Conservation (phyloP, 1,140 invertebrate genomes). For the Dermatophagoides farinae region DNA sequence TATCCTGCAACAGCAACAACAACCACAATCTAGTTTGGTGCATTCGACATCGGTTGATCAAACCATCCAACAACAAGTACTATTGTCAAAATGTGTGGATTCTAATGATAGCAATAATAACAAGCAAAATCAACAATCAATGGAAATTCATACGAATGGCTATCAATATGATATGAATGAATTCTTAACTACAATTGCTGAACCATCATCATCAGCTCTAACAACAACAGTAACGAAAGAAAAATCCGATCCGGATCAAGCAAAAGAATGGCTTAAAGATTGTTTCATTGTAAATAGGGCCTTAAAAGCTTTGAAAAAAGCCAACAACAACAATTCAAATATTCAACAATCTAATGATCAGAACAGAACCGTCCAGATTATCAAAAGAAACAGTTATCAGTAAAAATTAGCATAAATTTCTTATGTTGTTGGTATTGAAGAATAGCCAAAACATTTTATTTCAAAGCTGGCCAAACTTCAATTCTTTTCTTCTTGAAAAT, state of each 20-base stretch:
- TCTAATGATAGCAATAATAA: neutral
- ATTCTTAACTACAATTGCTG: neutral
- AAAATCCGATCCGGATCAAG: conserved; percentile 3
- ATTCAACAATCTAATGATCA: neutral
- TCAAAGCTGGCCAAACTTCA: neutral
- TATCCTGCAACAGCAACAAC: neutral
- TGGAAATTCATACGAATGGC: neutral
- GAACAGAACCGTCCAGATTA: neutral
- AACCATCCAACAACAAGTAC: neutral
- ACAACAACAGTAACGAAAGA: neutral
- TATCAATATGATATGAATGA: conserved; percentile 7
- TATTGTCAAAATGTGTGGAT: neutral
- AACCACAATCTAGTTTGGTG: neutral
- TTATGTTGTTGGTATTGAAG: neutral
- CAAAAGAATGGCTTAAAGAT: conserved; percentile 11
- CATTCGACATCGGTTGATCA: no score
- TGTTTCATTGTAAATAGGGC: conserved; percentile 4
- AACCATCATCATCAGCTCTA: no score
- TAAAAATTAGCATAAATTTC: neutral
- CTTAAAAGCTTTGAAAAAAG: conserved; percentile 6
- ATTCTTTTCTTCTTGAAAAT: neutral
- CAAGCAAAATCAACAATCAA: neutral
- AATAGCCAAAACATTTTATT: neutral
- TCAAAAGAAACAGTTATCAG: neutral
- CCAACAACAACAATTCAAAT: neutral